These are phyloP conservation scores for Aurelia sp. DNA, from an alignment of 30 jellyfish, hydroid and myxozoan species.

Conservation along the genomic window DNA sequence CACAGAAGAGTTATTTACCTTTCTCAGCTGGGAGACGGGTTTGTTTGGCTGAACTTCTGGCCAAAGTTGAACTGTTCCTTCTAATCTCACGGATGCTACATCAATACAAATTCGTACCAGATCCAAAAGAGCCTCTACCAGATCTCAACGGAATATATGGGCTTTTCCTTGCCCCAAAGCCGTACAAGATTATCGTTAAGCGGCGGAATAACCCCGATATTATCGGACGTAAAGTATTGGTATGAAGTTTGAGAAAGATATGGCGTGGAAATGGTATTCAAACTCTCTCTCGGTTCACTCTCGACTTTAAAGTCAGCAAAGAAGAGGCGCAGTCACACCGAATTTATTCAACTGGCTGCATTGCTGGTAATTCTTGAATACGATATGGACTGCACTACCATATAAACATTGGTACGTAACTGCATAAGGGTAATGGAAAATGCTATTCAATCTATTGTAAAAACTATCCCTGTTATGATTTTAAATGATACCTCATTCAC, in stretches of 20 bases:
- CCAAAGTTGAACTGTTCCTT: conserved; percentile 78
- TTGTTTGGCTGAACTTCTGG: conserved; percentile 84
- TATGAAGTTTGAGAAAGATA: background rate
- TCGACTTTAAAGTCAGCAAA: no score
- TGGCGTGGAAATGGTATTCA: no score
- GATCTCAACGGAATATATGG: conserved; percentile 79
- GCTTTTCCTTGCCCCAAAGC: conserved; percentile 83
- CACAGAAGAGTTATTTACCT: conserved; percentile 76
- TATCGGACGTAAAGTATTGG: background rate
- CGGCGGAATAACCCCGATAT: conserved; percentile 23
- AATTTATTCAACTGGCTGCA: no score
- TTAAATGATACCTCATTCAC: no score
- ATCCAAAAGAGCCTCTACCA: conserved; percentile 84
- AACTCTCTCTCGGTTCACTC: no score
- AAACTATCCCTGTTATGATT: no score
- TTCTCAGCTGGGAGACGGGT: conserved; percentile 90
- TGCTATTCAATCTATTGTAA: no score
- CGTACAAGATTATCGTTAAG: conserved; percentile 55
- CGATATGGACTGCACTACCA: no score
- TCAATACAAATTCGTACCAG: conserved; percentile 61
- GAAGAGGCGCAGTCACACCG: no score
- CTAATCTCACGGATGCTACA: conserved; percentile 72
- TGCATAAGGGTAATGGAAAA: no score
- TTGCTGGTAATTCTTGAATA: no score
- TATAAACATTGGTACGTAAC: no score